Evolutionary conservation across 2,797 vertebrate species (phyloP).

Genomic region (Mus spretus): DNA sequence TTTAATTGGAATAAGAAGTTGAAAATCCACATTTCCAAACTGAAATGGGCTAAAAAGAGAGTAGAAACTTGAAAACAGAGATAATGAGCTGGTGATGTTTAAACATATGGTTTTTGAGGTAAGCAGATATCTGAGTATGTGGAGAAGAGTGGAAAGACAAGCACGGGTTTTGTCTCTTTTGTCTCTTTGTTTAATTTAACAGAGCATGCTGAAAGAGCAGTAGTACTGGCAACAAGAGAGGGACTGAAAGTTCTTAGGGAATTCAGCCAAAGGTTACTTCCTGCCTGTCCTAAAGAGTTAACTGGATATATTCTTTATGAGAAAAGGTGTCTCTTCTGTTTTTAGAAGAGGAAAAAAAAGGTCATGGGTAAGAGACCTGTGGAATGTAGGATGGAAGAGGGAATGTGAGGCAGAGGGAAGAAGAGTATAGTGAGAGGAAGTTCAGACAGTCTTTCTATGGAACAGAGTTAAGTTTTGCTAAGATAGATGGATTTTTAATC

Average conservation of each 20-base stretch:
- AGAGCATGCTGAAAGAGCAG: background rate
- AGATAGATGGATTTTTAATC: background rate
- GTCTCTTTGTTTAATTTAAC: constrained; percentile 21
- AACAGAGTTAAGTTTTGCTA: background rate
- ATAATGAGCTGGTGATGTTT: background rate
- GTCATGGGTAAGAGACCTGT: background rate
- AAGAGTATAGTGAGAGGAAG: background rate
- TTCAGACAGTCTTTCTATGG: background rate
- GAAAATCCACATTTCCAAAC: constrained; percentile 2
- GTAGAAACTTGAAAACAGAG: background rate
- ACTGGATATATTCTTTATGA: background rate
- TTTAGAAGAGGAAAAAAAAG: constrained; percentile 1
- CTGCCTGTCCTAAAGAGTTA: background rate
- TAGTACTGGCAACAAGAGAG: background rate
- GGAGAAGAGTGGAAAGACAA: background rate
- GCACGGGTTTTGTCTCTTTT: background rate
- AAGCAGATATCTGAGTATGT: background rate
- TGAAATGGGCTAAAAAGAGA: background rate
- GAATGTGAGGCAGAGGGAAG: background rate
- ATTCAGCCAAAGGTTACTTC: background rate
- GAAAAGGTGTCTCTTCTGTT: background rate
- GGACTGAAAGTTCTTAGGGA: background rate
- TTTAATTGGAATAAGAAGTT: background rate
- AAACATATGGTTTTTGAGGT: background rate
- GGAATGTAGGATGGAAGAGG: background rate